Base-by-base conservation (phyloP, 2,113 vertebrate genomes). In the Crocuta crocuta region DNA sequence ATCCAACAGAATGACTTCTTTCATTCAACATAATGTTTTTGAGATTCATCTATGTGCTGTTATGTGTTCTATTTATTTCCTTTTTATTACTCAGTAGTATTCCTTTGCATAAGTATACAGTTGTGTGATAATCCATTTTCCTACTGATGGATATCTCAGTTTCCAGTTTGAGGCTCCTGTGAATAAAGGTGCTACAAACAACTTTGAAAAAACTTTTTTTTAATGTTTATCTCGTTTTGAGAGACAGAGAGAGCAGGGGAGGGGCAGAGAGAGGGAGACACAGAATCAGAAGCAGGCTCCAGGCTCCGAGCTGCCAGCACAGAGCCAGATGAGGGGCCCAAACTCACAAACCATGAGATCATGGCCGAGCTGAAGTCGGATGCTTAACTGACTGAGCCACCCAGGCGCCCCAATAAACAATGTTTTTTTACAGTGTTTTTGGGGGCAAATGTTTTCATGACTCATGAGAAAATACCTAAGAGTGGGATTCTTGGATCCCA, bases 401-500 rank as follows among this genome's bases (percentile, higher is more conserved):
- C 55, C 7, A 58, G 55, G 55, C 7, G 19, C 55, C 19, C 55
- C 55, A 15, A 55, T 4, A 55, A 55, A 16, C 13, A 55, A 17
- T 15, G 15, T 55, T 87, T 87, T 87, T 70, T 33, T 74, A 31
- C 2, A 65, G 33, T 48, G 73, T 81, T 45, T 58, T 33, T 3
- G 43, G 4, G 17, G 4, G 73, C 68, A 85, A 83, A 83, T 70
- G 50, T 63, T 88, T 92, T 88, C 31, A 43, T n/a, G 53, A 96
- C 63, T 95, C 55, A 31, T 73, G 21, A 84, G 76, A 85, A 94
- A 95, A 94, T 93, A 79, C 33, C 26, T 48, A 78, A 79, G 23
- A 55, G 31, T 80, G 28, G 50, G 12, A 93, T 71, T 68, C 39
- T n/a, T 78, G 58, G 50, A 58, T 74, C 31, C 76, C 35, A 81